Conservation (phyloP, 2,797 vertebrate species). For the Psittacula echo region DNA sequence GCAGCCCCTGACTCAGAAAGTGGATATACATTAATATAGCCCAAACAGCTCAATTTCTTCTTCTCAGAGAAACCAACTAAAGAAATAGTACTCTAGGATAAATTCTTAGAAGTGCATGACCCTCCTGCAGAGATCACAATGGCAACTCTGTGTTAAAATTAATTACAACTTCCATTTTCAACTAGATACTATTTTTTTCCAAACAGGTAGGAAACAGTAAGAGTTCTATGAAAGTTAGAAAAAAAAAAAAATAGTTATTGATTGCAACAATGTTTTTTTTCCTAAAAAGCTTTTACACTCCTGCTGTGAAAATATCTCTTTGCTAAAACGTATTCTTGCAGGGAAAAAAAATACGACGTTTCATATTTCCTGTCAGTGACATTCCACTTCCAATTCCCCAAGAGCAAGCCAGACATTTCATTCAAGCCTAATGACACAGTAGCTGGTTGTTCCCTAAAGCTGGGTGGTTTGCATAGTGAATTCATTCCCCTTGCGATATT, state of each 20-base stretch:
- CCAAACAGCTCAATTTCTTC: neutral
- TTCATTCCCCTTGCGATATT: neutral
- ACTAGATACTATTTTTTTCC: neutral
- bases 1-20: neutral
- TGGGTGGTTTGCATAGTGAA: slow-evolving; percentile 4
- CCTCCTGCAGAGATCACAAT: neutral
- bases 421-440: slow-evolving; percentile 8
- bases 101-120: neutral
- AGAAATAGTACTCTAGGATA: neutral
- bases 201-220: neutral
- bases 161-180: neutral
- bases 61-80: neutral
- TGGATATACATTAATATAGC: neutral
- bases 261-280: neutral
- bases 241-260: neutral
- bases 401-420: slow-evolving; percentile 22
- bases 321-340: slow-evolving; percentile 2
- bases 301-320: slow-evolving; percentile 18
- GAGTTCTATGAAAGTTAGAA: neutral
- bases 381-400: slow-evolving; percentile 15
- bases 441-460: slow-evolving; percentile 35
- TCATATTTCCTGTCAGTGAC: neutral
- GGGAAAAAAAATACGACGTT: neutral
- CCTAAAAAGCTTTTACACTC: neutral
- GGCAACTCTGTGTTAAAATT: neutral